phyloP scores from a whole-genome alignment of 1,140 invertebrate species.

The Onthophagus taurus region DNA sequence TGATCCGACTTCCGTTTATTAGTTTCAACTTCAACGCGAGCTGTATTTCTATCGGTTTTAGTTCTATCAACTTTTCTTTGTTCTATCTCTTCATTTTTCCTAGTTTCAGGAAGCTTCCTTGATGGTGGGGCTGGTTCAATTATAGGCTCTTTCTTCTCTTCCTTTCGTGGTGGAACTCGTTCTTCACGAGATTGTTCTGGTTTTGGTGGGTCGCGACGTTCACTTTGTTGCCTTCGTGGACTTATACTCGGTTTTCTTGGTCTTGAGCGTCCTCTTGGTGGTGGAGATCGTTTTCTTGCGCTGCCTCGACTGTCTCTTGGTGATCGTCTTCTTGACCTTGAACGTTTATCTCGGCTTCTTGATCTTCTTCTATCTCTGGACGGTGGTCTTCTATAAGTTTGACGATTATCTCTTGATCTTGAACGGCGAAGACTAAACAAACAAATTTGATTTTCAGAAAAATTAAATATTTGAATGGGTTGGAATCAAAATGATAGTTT shows the following conservation, averaged over 20 bases:
- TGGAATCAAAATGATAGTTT: too few relatives aligned
- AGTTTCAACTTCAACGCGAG: constrained; percentile 21
- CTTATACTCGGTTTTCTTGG: constrained; percentile 26
- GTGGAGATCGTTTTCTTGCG: constrained; percentile 26
- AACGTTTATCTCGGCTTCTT: constrained; percentile 27
- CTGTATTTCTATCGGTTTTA: constrained; percentile 18
- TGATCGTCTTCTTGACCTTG: constrained; percentile 27
- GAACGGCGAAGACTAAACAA: constrained; percentile 23
- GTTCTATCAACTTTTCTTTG: constrained; percentile 13
- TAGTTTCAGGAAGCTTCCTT: constrained; percentile 4
- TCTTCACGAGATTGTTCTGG: constrained; percentile 13
- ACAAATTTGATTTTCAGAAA: background rate
- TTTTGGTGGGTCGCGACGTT: constrained; percentile 16
- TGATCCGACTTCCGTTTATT: constrained; percentile 13
- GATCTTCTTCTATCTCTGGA: constrained; percentile 27
- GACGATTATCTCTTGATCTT: constrained; percentile 27
- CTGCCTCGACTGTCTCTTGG: constrained; percentile 29
- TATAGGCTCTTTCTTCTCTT: constrained; percentile 21
- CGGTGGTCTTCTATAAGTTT: constrained; percentile 22
- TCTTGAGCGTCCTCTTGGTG: constrained; percentile 22
- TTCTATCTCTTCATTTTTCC: constrained; percentile 8
- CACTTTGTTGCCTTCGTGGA: constrained; percentile 18
- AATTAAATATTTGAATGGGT: too few relatives aligned
- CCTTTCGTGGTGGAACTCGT: constrained; percentile 22
- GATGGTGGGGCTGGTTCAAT: constrained; percentile 32